Percentiles rank a stretch among this genome's conserved stretches.
Conservation (phyloP, 2,113 vertebrate genomes). For the Ursus arctos region DNA sequence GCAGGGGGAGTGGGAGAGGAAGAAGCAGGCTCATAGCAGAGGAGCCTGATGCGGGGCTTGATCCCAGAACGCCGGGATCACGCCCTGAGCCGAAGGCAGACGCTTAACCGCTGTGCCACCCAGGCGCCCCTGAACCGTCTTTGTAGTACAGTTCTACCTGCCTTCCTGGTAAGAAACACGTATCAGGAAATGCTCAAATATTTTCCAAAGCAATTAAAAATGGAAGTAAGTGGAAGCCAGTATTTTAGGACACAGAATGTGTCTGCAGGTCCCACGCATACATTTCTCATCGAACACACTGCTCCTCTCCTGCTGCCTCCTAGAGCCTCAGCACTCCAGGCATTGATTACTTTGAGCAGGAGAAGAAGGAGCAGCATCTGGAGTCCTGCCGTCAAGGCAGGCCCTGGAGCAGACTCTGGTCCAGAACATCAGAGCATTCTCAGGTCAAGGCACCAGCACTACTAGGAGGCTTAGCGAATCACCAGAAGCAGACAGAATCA, state of each 20-base stretch:
- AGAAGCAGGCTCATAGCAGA: no score
- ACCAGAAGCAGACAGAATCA: not conserved
- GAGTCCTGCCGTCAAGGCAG: not conserved
- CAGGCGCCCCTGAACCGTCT: not conserved
- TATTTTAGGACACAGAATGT: not conserved
- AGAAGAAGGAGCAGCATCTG: not conserved
- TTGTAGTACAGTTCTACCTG: not conserved
- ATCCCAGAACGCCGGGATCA: no score
- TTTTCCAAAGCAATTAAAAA: slow-evolving; percentile 17
- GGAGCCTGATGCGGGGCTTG: no score
- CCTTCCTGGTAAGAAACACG: not conserved
- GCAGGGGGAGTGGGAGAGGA: no score
- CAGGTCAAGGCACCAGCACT: not conserved
- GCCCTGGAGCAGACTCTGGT: not conserved
- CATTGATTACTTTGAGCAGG: not conserved
- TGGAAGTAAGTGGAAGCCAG: not conserved
- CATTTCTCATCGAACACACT: not conserved
- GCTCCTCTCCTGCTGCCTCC: not conserved
- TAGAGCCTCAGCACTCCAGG: not conserved
- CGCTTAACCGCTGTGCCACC: no score
- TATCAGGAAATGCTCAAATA: slow-evolving; percentile 6
- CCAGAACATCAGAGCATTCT: not conserved
- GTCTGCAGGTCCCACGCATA: not conserved
- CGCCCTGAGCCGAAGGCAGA: no score
- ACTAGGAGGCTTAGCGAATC: not conserved